Evolutionary conservation across 1,140 invertebrate species (phyloP).

Genomic region (Pogonognathellus flavescens): DNA sequence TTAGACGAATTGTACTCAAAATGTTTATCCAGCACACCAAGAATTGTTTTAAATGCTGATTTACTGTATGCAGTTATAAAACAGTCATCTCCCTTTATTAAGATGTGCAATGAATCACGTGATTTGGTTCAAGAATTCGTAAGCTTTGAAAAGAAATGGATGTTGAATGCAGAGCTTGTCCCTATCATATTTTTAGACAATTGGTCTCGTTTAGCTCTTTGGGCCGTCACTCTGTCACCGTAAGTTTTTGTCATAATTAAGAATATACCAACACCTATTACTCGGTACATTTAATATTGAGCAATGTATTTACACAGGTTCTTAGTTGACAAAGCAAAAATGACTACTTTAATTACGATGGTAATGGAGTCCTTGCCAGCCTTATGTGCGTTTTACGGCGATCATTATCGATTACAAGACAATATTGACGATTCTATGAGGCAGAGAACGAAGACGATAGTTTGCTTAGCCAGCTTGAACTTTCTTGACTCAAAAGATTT

Average conservation of each 20-base stretch:
- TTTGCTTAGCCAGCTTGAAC: background rate
- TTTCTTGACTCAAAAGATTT: background rate
- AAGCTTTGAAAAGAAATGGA: background rate
- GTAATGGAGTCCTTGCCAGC: background rate
- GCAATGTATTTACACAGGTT: background rate
- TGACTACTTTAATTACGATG: background rate
- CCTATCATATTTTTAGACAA: constrained; percentile 10
- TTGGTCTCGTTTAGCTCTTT: background rate
- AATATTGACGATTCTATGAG: background rate
- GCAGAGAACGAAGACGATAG: background rate
- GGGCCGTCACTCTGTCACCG: constrained; percentile 8
- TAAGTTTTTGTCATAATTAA: background rate
- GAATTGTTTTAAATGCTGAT: background rate
- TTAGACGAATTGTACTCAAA: background rate
- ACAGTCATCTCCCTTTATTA: background rate
- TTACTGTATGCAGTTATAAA: background rate
- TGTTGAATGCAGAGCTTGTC: background rate
- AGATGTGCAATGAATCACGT: background rate
- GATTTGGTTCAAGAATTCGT: background rate
- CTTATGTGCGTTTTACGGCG: background rate
- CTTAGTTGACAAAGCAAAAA: background rate
- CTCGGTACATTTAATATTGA: too few relatives aligned
- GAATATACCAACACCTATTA: too few relatives aligned
- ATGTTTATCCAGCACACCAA: background rate
- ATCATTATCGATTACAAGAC: background rate